Percentiles rank a stretch among this genome's conserved stretches.
phyloP scores from a whole-genome alignment of 1,140 invertebrate species.

The Atopsyche davidsoni region DNA sequence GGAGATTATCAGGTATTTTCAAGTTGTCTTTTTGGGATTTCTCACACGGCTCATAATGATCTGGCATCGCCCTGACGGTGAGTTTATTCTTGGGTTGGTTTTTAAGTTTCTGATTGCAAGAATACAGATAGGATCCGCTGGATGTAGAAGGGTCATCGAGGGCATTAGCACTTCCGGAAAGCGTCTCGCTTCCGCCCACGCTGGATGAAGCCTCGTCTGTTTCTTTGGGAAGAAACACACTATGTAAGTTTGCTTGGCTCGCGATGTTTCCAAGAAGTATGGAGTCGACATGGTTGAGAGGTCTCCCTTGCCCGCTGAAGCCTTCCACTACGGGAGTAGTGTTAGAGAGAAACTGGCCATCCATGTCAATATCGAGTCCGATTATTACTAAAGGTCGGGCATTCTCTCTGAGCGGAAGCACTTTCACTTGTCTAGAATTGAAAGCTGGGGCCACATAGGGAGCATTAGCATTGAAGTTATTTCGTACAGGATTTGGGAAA shows the following conservation, averaged over 20 bases:
- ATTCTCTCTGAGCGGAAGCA: conserved; percentile 31
- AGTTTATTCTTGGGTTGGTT: conserved; percentile 23
- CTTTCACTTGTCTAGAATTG: conserved; percentile 34
- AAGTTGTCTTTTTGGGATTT: conserved; percentile 13
- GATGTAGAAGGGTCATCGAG: conserved; percentile 11
- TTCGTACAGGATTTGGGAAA: conserved; percentile 49
- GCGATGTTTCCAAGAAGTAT: conserved; percentile 32
- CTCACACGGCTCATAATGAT: conserved; percentile 17
- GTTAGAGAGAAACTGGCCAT: conserved; percentile 44
- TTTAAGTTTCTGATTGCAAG: conserved; percentile 10
- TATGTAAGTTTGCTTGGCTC: conserved; percentile 17
- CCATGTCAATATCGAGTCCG: conserved; percentile 42
- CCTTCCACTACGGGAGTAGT: conserved; percentile 47
- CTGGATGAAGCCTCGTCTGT: conserved; percentile 17
- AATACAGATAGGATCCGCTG: conserved; percentile 14
- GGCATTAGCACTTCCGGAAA: conserved; percentile 1
- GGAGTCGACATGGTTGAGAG: conserved; percentile 40
- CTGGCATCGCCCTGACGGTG: conserved; percentile 23
- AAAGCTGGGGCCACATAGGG: conserved; percentile 31
- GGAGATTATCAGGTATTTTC: conserved; percentile 12
- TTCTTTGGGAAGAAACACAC: conserved; percentile 21
- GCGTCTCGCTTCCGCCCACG: conserved; percentile 3
- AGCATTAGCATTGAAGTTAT: conserved; percentile 30
- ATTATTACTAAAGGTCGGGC: conserved; percentile 40
- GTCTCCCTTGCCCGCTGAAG: conserved; percentile 43